These are phyloP conservation scores for Liasis olivaceus DNA, from an alignment of 2,797 vertebrate genomes.

Conservation along the genomic window DNA sequence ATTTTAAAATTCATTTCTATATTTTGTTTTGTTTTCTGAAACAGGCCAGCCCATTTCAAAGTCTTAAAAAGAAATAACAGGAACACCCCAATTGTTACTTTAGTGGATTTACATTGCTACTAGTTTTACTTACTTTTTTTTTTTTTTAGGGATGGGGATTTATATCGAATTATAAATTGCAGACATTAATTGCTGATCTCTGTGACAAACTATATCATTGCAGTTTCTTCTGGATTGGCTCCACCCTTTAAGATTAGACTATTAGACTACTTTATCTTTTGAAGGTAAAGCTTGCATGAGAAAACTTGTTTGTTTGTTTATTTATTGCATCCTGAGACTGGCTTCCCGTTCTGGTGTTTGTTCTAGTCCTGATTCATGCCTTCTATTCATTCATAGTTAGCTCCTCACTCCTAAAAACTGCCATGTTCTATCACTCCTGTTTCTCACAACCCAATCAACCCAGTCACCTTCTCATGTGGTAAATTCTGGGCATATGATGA, in stretches of 20 bases:
- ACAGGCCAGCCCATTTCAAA: background rate
- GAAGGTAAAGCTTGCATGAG: background rate
- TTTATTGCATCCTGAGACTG: too few species aligned
- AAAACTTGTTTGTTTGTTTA: background rate
- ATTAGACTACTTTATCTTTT: background rate
- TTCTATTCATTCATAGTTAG: too few species aligned
- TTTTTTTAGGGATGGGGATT: too few species aligned
- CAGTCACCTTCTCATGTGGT: too few species aligned
- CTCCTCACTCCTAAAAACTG: too few species aligned
- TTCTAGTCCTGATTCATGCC: too few species aligned
- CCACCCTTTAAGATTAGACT: background rate
- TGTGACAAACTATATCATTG: background rate
- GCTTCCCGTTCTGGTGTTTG: too few species aligned
- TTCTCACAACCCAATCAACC: too few species aligned
- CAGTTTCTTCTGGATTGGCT: background rate
- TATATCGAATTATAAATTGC: background rate
- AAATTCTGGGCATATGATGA: too few species aligned
- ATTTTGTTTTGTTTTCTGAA: too few species aligned
- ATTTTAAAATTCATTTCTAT: background rate
- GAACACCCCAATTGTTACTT: too few species aligned
- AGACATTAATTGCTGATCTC: background rate
- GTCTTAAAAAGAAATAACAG: background rate
- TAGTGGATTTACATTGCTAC: background rate
- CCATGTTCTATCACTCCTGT: too few species aligned
- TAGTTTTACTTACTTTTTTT: background rate